These are phyloP conservation scores for Tuta absoluta DNA, from an alignment of 2,888 invertebrate genomes.

Conservation along the genomic window DNA sequence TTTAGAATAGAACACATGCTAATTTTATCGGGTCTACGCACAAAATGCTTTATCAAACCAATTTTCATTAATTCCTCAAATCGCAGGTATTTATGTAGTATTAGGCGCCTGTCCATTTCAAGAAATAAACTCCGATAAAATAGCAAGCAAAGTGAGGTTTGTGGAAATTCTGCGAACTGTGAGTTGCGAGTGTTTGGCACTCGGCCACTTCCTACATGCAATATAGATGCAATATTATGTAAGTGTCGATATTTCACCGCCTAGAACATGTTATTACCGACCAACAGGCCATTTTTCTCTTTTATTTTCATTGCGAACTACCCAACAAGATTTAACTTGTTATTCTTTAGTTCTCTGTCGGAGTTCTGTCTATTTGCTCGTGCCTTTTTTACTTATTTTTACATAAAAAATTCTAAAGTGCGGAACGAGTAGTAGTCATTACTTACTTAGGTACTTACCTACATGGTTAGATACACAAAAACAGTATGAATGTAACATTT, in stretches of 20 bases:
- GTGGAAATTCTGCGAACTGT: conserved; percentile 12
- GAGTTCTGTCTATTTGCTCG: too few species aligned
- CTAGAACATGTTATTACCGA: background rate
- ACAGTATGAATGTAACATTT: too few species aligned
- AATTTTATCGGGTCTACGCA: too few species aligned
- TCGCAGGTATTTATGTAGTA: background rate
- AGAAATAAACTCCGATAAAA: conserved; percentile 16
- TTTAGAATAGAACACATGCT: background rate
- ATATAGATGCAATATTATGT: conserved; percentile 9
- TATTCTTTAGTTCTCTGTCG: too few species aligned
- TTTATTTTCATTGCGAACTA: background rate
- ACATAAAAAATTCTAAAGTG: too few species aligned
- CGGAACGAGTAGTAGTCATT: too few species aligned
- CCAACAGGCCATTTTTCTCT: background rate
- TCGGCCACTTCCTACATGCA: conserved; percentile 15
- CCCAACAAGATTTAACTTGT: background rate
- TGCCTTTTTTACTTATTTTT: too few species aligned
- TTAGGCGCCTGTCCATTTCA: conserved; percentile 3
- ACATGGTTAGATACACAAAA: too few species aligned
- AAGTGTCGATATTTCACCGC: conserved; percentile 16
- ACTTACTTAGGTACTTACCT: too few species aligned
- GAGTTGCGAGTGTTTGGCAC: conserved; percentile 13
- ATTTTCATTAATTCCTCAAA: background rate
- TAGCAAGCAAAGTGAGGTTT: background rate
- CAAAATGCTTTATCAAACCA: background rate